Percentiles rank a stretch among this genome's conserved stretches.
Conservation (phyloP, 1,140 invertebrate species). For the Melitaea cinxia region DNA sequence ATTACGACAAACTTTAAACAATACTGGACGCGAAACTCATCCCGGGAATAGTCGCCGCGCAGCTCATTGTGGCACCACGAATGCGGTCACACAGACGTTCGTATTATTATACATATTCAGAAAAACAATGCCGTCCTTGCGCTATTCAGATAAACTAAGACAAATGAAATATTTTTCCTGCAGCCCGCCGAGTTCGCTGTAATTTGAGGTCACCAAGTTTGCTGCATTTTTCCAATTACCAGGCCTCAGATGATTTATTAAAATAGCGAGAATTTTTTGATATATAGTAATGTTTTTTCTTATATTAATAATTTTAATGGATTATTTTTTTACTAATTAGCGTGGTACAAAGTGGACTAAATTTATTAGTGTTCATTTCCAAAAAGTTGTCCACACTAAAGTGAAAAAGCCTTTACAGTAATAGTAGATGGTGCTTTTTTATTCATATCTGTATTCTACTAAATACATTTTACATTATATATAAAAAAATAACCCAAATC, state of each 20-base stretch:
- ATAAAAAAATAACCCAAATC: too few species aligned
- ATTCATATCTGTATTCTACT: too few species aligned
- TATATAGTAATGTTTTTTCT: constrained; percentile 15
- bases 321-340: background rate
- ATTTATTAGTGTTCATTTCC: too few species aligned
- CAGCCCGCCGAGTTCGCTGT: constrained; percentile 38
- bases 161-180: constrained; percentile 73
- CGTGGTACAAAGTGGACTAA: too few species aligned
- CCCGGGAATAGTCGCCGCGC: constrained; percentile 69
- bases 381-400: too few species aligned
- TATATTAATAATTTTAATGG: background rate
- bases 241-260: constrained; percentile 37
- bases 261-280: constrained; percentile 29
- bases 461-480: too few species aligned
- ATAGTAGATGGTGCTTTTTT: too few species aligned
- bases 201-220: constrained; percentile 43
- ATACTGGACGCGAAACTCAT: constrained; percentile 80
- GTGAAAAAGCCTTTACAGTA: too few species aligned
- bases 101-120: constrained; percentile 78
- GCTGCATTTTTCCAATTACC: constrained; percentile 45
- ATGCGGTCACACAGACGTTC: constrained; percentile 76
- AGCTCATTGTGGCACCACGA: constrained; percentile 74
- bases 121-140: constrained; percentile 77
- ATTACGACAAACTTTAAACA: constrained; percentile 81
- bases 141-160: constrained; percentile 76